These are phyloP conservation scores for Helarctos malayanus DNA, from an alignment of 2,797 vertebrate genomes.

Conservation along the genomic window DNA sequence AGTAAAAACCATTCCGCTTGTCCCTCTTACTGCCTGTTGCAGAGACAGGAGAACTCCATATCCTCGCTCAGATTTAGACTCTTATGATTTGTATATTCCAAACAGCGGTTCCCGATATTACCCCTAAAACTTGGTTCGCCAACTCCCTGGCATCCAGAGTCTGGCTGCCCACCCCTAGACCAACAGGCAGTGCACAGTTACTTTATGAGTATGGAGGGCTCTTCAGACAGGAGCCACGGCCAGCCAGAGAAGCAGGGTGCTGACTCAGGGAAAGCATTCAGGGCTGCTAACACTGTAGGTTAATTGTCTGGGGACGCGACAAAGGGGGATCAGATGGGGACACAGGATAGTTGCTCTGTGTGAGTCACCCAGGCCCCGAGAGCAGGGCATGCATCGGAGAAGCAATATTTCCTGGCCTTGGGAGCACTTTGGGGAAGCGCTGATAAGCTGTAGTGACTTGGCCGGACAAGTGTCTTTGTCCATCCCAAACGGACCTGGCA, in stretches of 20 bases:
- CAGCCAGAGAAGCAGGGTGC: no score
- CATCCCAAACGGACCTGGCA: rapidly evolving
- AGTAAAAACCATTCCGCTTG: rapidly evolving
- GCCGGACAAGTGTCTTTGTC: rapidly evolving
- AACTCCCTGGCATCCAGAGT: rapidly evolving
- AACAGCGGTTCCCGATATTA: not conserved
- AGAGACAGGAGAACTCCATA: not conserved
- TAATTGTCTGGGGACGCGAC: no score
- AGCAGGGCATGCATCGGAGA: rapidly evolving
- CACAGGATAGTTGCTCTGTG: not conserved
- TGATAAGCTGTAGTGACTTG: rapidly evolving
- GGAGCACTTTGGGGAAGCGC: rapidly evolving
- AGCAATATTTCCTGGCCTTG: not conserved
- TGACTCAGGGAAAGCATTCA: not conserved
- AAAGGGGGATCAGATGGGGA: rapidly evolving
- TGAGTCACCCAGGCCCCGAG: rapidly evolving
- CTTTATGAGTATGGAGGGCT: no score
- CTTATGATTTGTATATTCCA: no score
- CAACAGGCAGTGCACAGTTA: not conserved
- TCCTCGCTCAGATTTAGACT: rapidly evolving
- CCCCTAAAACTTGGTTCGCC: no score
- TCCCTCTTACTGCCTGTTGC: not conserved
- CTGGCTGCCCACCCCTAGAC: no score
- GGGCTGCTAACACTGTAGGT: not conserved
- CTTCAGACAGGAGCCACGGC: no score